These are phyloP conservation scores for Microctenopoma lineatum DNA, from an alignment of 2,797 vertebrate species.

Conservation along the genomic window DNA sequence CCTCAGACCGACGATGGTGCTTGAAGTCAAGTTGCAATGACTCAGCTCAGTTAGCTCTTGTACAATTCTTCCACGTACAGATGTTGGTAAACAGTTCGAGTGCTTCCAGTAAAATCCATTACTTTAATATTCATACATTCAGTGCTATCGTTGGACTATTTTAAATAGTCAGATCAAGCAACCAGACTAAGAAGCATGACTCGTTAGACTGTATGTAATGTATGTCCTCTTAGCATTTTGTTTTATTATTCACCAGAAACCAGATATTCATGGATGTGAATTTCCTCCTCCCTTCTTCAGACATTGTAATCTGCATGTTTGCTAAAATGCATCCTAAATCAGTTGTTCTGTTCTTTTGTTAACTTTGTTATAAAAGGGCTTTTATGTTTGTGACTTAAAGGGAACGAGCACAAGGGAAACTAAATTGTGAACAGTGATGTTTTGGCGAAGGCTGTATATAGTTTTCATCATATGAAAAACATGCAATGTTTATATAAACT, in stretches of 20 bases:
- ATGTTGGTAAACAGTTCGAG: constrained; percentile 47
- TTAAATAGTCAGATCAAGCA: constrained; percentile 4
- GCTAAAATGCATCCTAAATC: constrained; percentile 53
- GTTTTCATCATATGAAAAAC: constrained; percentile 75
- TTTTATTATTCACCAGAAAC: constrained; percentile 22
- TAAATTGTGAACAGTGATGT: constrained; percentile 72
- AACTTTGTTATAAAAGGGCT: constrained; percentile 63
- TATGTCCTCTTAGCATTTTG: constrained; percentile 27
- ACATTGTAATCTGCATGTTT: constrained; percentile 68
- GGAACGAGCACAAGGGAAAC: constrained; percentile 81
- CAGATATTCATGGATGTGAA: constrained; percentile 45
- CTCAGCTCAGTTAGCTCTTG: not conserved
- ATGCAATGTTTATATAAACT: constrained; percentile 78
- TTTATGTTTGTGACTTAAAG: constrained; percentile 46
- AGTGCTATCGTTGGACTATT: constrained; percentile 10
- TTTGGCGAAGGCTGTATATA: constrained; percentile 59
- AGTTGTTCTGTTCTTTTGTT: constrained; percentile 41
- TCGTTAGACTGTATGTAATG: constrained; percentile 15
- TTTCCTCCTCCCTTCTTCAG: constrained; percentile 25
- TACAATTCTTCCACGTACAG: constrained; percentile 3
- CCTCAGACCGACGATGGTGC: too few species aligned
- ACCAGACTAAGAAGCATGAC: constrained; percentile 6
- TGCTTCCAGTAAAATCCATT: constrained; percentile 64
- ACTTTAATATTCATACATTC: constrained; percentile 28
- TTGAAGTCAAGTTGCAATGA: too few species aligned